A percentile compares a stretch with the other conserved stretches of the same genome.
phyloP scores from a whole-genome alignment of 2,888 invertebrate species.

The Dyspetes luteomarginatus region DNA sequence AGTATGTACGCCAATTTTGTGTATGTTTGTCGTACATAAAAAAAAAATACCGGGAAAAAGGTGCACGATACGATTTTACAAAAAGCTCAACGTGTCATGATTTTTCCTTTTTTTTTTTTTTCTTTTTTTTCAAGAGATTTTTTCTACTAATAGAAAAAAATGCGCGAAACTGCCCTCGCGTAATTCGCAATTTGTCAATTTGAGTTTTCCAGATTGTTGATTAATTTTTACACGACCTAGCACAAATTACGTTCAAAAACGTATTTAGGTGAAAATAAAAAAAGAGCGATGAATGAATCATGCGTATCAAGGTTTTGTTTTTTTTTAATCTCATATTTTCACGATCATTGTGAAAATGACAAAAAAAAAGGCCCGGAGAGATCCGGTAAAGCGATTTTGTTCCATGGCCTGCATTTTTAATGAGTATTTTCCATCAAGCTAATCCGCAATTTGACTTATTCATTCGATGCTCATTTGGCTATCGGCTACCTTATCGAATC shows the following conservation, averaged over 20 bases:
- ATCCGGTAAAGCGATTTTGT: background rate
- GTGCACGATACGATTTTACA: slow-evolving; percentile 27
- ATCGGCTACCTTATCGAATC: slow-evolving; percentile 3
- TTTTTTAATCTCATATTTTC: background rate
- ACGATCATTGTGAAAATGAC: background rate
- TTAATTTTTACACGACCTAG: slow-evolving; percentile 38
- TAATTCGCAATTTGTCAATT: slow-evolving; percentile 5
- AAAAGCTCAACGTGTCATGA: slow-evolving; percentile 6
- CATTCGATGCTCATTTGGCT: slow-evolving; percentile 12
- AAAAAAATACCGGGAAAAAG: slow-evolving; percentile 9
- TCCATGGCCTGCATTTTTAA: slow-evolving; percentile 49
- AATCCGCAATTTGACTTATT: slow-evolving; percentile 9
- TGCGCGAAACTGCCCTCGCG: slow-evolving; percentile 24
- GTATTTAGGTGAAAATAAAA: slow-evolving; percentile 24
- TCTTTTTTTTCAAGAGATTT: background rate
- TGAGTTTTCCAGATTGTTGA: slow-evolving; percentile 52
- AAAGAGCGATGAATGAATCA: slow-evolving; percentile 23
- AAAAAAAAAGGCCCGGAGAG: background rate
- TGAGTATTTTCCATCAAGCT: background rate
- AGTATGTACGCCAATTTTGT: slow-evolving; percentile 28
- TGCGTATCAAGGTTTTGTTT: slow-evolving; percentile 4
- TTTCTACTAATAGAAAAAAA: slow-evolving; percentile 7
- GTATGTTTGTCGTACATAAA: slow-evolving; percentile 30
- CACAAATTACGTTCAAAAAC: slow-evolving; percentile 32
- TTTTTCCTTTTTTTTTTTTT: no score